A percentile compares a stretch with the other conserved stretches of the same genome.
These are phyloP conservation scores for Hyposmocoma kahamanoa DNA, from an alignment of 1,140 invertebrate genomes.

Conservation along the genomic window DNA sequence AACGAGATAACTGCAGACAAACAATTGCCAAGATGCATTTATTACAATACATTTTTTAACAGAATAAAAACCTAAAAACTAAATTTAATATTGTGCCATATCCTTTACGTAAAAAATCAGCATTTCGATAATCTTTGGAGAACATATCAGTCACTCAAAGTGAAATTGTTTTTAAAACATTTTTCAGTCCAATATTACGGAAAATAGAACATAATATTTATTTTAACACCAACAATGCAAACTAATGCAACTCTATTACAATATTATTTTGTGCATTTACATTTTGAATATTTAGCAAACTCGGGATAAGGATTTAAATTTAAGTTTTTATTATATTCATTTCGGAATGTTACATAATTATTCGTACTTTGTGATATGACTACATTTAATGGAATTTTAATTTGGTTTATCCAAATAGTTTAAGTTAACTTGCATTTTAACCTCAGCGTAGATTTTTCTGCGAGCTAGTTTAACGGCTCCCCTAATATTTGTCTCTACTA, in stretches of 20 bases:
- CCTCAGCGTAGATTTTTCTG: conserved; percentile 39
- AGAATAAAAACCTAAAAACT: conserved; percentile 31
- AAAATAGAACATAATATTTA: neutral
- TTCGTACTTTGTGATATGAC: conserved; percentile 61
- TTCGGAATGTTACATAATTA: conserved; percentile 64
- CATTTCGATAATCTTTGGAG: neutral
- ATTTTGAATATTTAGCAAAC: conserved; percentile 30
- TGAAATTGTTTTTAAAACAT: conserved; percentile 22
- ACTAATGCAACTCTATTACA: neutral
- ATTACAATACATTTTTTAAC: conserved; percentile 35
- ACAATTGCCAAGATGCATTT: conserved; percentile 49
- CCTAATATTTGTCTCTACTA: too few relatives aligned
- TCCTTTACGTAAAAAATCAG: conserved; percentile 17
- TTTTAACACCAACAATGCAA: neutral
- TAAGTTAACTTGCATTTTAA: conserved; percentile 43
- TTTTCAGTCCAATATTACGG: neutral
- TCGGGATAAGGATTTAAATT: conserved; percentile 24
- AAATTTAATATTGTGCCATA: conserved; percentile 53
- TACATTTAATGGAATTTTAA: conserved; percentile 48
- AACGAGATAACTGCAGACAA: too few relatives aligned
- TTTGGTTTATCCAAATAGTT: conserved; percentile 60
- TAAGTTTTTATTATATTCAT: conserved; percentile 43
- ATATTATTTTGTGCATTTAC: conserved; percentile 37
- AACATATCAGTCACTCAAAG: conserved; percentile 52
- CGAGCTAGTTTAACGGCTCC: too few relatives aligned